These are phyloP conservation scores for Cheilosia impressa DNA, from an alignment of 2,888 invertebrate species.

Conservation along the genomic window DNA sequence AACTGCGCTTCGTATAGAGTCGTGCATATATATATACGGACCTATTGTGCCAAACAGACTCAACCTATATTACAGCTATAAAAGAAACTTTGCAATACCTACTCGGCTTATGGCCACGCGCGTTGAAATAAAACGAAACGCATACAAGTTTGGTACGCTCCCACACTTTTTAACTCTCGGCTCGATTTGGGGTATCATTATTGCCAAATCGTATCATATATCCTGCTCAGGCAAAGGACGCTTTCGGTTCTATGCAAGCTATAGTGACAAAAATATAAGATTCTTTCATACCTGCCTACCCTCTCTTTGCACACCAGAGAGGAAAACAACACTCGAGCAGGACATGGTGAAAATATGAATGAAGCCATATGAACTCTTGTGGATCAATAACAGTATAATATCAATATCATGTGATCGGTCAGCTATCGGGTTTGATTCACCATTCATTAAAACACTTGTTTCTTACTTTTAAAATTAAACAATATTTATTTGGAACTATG, in stretches of 20 bases:
- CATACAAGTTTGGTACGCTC: constrained; percentile 15
- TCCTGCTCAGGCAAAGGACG: constrained; percentile 12
- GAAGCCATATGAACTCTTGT: constrained; percentile 58
- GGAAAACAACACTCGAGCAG: constrained; percentile 33
- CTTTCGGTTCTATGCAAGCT: background rate
- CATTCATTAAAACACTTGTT: too few species aligned
- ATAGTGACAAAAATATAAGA: background rate
- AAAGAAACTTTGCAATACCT: too few species aligned
- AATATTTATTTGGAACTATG: too few species aligned
- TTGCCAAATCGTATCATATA: constrained; percentile 17
- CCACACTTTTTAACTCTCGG: constrained; percentile 18
- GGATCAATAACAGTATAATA: constrained; percentile 68
- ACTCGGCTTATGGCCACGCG: background rate
- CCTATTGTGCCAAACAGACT: too few species aligned
- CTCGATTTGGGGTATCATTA: constrained; percentile 15
- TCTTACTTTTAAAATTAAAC: too few species aligned
- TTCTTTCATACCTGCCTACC: background rate
- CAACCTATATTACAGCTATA: too few species aligned
- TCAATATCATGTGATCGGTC: constrained; percentile 67
- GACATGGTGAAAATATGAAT: constrained; percentile 52
- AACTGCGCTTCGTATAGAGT: too few species aligned
- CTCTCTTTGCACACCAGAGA: constrained; percentile 7
- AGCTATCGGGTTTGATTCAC: constrained; percentile 42
- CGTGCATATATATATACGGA: too few species aligned
- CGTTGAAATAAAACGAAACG: background rate